Conservation (phyloP, 2,888 invertebrate genomes). For the Opisthograptis luteolata region DNA sequence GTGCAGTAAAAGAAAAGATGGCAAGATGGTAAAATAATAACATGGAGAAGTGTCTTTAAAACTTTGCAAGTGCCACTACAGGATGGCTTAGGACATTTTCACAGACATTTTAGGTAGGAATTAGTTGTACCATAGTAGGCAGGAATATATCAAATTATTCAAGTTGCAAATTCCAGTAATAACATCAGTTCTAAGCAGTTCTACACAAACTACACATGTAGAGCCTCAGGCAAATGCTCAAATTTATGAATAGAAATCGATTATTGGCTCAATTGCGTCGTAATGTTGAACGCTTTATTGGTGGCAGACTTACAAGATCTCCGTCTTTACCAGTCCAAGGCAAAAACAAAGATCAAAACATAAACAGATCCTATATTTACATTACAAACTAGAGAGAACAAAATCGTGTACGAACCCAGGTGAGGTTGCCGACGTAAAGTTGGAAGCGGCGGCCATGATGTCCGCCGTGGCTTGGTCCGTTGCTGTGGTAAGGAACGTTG, state of each 20-base stretch:
- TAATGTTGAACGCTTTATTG: slow-evolving; percentile 10
- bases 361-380: slow-evolving; percentile 68
- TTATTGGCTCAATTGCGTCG: slow-evolving; percentile 5
- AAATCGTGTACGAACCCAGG: slow-evolving; percentile 92
- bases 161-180: neutral
- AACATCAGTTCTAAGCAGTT: neutral
- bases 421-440: slow-evolving; percentile 98
- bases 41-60: too few species aligned
- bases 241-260: slow-evolving; percentile 12
- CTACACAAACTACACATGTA: neutral
- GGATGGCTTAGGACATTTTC: neutral
- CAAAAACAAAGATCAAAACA: slow-evolving; percentile 56
- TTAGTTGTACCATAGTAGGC: neutral
- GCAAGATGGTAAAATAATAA: too few species aligned
- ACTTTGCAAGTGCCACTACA: neutral
- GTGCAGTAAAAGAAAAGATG: too few species aligned
- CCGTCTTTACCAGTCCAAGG: slow-evolving; percentile 41
- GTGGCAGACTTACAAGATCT: slow-evolving; percentile 37
- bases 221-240: neutral
- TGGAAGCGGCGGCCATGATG: slow-evolving; percentile 93
- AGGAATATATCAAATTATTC: neutral
- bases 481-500: slow-evolving; percentile 87
- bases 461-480: slow-evolving; percentile 89
- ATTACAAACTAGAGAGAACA: slow-evolving; percentile 68
- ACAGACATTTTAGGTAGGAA: too few species aligned